Percentiles rank a stretch among this genome's conserved stretches.
phyloP scores from a whole-genome alignment of 92 coral and sea anemone genomes.

The Muricea muricata region DNA sequence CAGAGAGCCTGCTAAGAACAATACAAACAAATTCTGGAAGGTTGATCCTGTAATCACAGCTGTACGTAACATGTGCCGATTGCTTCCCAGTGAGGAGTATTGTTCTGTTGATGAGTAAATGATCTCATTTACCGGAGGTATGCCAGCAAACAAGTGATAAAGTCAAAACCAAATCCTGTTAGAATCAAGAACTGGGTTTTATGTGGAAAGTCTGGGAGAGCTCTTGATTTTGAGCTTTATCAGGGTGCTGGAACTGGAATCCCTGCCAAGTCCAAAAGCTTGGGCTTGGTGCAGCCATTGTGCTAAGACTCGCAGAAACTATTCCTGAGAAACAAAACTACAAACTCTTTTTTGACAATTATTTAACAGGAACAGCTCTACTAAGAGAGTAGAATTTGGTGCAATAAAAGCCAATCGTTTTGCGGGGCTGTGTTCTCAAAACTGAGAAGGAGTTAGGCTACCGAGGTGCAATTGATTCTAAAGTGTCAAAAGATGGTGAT shows the following conservation, averaged over 20 bases:
- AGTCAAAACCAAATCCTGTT: not conserved
- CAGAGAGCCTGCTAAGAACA: not conserved
- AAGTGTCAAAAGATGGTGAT: not conserved
- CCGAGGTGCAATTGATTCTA: not conserved
- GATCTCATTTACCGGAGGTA: not conserved
- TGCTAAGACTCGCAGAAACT: conserved; percentile 25
- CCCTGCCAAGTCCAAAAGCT: not conserved
- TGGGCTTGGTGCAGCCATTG: conserved; percentile 38
- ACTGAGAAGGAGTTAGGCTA: not conserved
- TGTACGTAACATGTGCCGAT: not conserved
- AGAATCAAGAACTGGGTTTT: not conserved
- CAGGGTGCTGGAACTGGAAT: not conserved
- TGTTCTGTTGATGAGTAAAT: not conserved
- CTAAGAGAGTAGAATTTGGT: conserved; percentile 40
- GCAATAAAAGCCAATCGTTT: conserved; percentile 32
- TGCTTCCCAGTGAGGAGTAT: not conserved
- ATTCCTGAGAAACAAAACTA: conserved; percentile 10
- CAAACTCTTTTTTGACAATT: conserved; percentile 38
- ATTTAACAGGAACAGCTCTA: conserved; percentile 28
- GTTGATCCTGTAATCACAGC: not conserved
- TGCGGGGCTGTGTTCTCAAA: conserved; percentile 14
- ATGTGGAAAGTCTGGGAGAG: not conserved
- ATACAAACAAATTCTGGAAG: not conserved
- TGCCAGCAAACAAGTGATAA: not conserved
- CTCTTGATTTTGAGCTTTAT: not conserved